Evolutionary conservation across 2,888 invertebrate genomes (phyloP).

Genomic region (Parnassius glacialis): DNA sequence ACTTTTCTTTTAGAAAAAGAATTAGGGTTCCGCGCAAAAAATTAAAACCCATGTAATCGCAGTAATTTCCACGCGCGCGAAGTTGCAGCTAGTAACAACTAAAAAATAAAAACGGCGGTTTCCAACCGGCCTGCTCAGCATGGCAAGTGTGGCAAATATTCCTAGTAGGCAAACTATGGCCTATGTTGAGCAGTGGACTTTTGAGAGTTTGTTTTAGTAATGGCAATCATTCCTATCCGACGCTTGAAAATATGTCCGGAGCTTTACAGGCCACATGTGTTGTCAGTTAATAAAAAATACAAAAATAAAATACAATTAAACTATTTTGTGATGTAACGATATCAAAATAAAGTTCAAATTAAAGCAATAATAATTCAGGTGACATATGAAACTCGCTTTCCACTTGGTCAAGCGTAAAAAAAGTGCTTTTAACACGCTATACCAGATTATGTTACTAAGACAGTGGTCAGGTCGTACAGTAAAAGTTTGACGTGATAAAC

Average conservation of each 20-base stretch:
- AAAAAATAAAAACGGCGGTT: no score
- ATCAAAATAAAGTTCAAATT: slow-evolving; percentile 39
- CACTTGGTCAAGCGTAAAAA: slow-evolving; percentile 71
- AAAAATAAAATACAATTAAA: neutral
- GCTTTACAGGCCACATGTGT: slow-evolving; percentile 13
- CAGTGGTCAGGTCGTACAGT: slow-evolving; percentile 11
- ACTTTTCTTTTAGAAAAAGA: no score
- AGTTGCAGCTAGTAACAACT: no score
- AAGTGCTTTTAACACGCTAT: slow-evolving; percentile 63
- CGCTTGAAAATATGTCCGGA: neutral
- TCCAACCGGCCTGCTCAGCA: no score
- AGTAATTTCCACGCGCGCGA: no score
- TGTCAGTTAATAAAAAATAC: slow-evolving; percentile 6
- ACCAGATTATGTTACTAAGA: slow-evolving; percentile 55
- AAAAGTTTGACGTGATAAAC: slow-evolving; percentile 11
- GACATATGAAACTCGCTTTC: slow-evolving; percentile 68
- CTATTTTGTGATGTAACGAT: slow-evolving; percentile 4
- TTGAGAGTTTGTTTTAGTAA: no score
- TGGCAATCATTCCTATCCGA: neutral
- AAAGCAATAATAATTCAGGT: slow-evolving; percentile 48
- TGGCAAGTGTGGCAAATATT: no score
- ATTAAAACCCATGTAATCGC: no score
- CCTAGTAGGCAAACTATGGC: no score
- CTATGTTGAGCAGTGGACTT: no score
- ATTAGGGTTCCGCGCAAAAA: no score